phyloP scores from a whole-genome alignment of 2,113 vertebrate species.

The Brachirus orientalis region DNA sequence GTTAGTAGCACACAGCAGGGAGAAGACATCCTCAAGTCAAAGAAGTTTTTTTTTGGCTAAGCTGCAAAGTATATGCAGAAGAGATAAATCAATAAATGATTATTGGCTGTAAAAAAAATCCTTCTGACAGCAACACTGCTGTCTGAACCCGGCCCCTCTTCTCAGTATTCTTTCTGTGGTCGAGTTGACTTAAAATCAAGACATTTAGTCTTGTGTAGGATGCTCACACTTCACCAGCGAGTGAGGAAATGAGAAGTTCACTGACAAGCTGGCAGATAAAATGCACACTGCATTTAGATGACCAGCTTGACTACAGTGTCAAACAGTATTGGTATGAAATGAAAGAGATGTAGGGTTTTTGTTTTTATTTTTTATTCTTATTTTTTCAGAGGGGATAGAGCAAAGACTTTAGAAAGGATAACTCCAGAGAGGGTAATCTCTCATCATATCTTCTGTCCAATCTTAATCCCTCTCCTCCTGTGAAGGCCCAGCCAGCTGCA shows the following conservation, averaged over 20 bases:
- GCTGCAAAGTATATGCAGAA: too few species aligned
- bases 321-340: not conserved
- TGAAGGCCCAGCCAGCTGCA: conserved; percentile 53
- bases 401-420: conserved; percentile 55
- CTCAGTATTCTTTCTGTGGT: too few species aligned
- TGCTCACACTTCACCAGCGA: conserved; percentile 8
- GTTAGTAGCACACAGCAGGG: too few species aligned
- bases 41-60: too few species aligned
- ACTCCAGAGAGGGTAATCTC: conserved; percentile 53
- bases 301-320: conserved; percentile 36
- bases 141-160: too few species aligned
- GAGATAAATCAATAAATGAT: conserved; percentile 10
- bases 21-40: too few species aligned
- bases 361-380: not conserved
- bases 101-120: not conserved
- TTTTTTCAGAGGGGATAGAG: conserved; percentile 25
- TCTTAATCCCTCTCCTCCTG: conserved; percentile 70
- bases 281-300: too few species aligned
- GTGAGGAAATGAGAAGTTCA: conserved; percentile 35
- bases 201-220: conserved; percentile 4
- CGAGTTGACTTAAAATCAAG: conserved; percentile 19
- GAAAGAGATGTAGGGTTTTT: conserved; percentile 38
- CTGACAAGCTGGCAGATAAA: too few species aligned
- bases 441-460: conserved; percentile 69
- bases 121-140: conserved; percentile 3